Percentiles rank a stretch among this genome's conserved stretches.
These are phyloP conservation scores for Pseudolaguvia tuberculata DNA, from an alignment of 2,113 vertebrate species.

Conservation along the genomic window DNA sequence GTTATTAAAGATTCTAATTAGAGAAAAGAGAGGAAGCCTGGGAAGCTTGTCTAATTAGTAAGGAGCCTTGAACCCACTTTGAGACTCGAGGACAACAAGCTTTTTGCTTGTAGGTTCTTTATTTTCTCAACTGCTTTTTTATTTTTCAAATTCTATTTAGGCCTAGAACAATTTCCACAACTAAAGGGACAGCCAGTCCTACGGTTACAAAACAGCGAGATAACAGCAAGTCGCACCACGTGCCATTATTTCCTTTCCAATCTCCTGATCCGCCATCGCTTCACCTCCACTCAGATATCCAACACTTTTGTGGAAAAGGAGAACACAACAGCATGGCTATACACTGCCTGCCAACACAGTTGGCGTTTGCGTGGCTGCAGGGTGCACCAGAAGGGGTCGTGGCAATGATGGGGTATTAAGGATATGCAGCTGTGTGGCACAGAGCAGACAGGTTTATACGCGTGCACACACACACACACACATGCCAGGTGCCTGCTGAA, in stretches of 20 bases:
- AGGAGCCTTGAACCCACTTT: conserved; percentile 74
- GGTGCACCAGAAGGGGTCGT: not conserved
- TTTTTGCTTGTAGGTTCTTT: conserved; percentile 79
- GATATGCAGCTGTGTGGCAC: conserved; percentile 29
- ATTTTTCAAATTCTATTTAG: conserved; percentile 58
- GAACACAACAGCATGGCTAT: not conserved
- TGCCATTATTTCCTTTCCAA: not conserved
- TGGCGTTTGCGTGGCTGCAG: not conserved
- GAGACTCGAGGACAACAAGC: conserved; percentile 84
- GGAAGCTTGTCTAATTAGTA: conserved; percentile 84
- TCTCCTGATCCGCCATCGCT: not conserved
- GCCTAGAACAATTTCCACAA: conserved; percentile 71
- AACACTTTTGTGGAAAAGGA: not conserved
- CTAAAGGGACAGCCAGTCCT: conserved; percentile 55
- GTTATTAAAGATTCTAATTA: conserved; percentile 88
- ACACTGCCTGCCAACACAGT: not conserved
- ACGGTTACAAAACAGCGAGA: not conserved
- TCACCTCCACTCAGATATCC: not conserved
- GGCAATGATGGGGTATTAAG: conserved; percentile 15
- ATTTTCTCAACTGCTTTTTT: too few relatives aligned
- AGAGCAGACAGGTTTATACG: conserved; percentile 11
- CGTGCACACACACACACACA: too few relatives aligned
- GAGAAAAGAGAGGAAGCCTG: conserved; percentile 76
- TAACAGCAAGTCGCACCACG: too few relatives aligned
- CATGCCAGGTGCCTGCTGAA: conserved; percentile 22